These are phyloP conservation scores for Triops longicaudatus DNA, from an alignment of 1,140 invertebrate species.

Conservation along the genomic window DNA sequence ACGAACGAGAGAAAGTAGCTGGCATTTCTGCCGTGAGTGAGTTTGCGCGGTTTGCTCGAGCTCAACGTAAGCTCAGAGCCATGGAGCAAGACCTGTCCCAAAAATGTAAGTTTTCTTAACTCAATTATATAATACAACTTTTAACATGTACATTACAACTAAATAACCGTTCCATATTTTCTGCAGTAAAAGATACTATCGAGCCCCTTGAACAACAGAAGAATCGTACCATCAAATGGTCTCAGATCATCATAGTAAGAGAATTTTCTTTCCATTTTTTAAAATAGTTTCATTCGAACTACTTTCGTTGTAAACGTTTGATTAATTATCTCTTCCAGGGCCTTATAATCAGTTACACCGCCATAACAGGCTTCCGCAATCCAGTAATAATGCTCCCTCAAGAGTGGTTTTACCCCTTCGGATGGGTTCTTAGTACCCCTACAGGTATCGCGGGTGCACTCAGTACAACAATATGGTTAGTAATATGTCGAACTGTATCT, in stretches of 20 bases:
- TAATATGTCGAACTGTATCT: not conserved
- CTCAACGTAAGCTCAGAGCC: not conserved
- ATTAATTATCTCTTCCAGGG: not conserved
- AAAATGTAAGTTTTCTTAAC: not conserved
- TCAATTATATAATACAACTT: not conserved
- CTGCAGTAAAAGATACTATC: not conserved
- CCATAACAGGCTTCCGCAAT: not conserved
- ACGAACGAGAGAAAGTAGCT: not conserved
- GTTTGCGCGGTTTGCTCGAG: not conserved
- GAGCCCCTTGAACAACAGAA: not conserved
- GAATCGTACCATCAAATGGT: not conserved
- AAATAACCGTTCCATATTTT: not conserved
- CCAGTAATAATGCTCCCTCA: not conserved
- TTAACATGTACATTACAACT: not conserved
- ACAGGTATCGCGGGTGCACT: not conserved
- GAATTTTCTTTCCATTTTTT: no score
- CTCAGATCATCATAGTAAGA: not conserved
- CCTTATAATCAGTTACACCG: not conserved
- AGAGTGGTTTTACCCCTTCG: slow-evolving; percentile 1
- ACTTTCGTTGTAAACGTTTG: no score
- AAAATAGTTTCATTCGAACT: no score
- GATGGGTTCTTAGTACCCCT: not conserved
- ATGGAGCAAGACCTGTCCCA: not conserved
- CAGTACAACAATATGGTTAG: not conserved
- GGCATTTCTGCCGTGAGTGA: not conserved